Percentiles rank a stretch among this genome's conserved stretches.
Conservation (phyloP, 35 echinoderm and acorn worm genomes). For the Nesometra sesokonis region DNA sequence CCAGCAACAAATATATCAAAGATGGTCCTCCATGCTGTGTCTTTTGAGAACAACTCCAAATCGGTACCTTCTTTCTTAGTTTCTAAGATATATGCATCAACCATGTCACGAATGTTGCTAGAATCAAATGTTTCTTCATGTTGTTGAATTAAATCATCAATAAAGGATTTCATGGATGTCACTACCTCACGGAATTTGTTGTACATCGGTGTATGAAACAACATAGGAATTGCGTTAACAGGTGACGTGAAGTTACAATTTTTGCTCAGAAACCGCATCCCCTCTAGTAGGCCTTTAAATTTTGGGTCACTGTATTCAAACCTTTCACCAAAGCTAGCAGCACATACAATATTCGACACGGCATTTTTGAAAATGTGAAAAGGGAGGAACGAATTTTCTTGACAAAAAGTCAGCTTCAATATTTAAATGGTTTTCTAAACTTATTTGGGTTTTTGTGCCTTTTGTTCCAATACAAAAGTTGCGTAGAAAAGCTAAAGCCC, state of each 20-base stretch:
- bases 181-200: background rate
- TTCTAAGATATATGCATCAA: constrained; percentile 28
- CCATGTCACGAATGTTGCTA: constrained; percentile 40
- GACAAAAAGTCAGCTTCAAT: background rate
- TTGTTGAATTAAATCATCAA: background rate
- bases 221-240: background rate
- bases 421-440: background rate
- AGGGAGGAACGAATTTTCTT: constrained; percentile 17
- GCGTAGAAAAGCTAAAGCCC: background rate
- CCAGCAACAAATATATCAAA: constrained; percentile 33
- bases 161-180: background rate
- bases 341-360: background rate
- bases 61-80: background rate
- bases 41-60: background rate
- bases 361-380: background rate
- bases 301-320: constrained; percentile 6
- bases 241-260: background rate
- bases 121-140: constrained; percentile 22
- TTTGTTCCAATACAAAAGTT: background rate
- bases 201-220: constrained; percentile 7
- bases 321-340: background rate
- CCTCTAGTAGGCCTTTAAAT: background rate
- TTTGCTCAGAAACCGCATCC: background rate
- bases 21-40: background rate
- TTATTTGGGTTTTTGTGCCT: background rate